A percentile compares a stretch with the other conserved stretches of the same genome.
Conservation (phyloP, 2,888 invertebrate species). For the Brenthis daphne region DNA sequence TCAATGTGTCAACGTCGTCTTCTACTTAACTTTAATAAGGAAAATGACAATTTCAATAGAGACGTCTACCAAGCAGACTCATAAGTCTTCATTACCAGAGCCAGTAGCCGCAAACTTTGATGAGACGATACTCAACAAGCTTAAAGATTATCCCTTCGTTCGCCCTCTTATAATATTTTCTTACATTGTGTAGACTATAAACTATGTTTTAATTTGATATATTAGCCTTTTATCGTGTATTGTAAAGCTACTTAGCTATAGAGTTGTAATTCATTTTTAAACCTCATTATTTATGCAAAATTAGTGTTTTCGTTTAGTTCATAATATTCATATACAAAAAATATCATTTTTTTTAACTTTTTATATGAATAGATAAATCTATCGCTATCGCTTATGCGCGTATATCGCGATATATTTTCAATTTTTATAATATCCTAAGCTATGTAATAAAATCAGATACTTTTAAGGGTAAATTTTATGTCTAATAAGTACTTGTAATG, state of each 20-base stretch:
- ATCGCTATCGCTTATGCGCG: no score
- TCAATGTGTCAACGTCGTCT: conserved; percentile 42
- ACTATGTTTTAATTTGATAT: conserved; percentile 20
- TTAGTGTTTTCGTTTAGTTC: no score
- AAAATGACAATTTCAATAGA: conserved; percentile 64
- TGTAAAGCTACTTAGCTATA: background rate
- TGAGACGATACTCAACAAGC: conserved; percentile 52
- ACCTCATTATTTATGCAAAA: no score
- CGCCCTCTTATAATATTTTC: conserved; percentile 32
- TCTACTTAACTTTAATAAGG: conserved; percentile 50
- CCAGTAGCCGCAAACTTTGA: conserved; percentile 63
- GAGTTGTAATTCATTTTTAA: background rate
- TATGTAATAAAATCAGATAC: no score
- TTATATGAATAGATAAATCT: no score
- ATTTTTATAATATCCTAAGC: no score
- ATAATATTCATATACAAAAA: no score
- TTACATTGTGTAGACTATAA: conserved; percentile 8
- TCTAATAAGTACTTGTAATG: no score
- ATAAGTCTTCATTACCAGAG: conserved; percentile 78
- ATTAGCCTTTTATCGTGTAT: background rate
- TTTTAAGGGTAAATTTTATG: no score
- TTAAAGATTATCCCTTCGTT: conserved; percentile 53
- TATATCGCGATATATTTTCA: no score
- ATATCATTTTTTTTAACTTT: no score
- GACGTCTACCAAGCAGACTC: conserved; percentile 58